A percentile compares a stretch with the other conserved stretches of the same genome.
These are phyloP conservation scores for Cephalopterus ornatus DNA, from an alignment of 2,113 vertebrate species.

Conservation along the genomic window DNA sequence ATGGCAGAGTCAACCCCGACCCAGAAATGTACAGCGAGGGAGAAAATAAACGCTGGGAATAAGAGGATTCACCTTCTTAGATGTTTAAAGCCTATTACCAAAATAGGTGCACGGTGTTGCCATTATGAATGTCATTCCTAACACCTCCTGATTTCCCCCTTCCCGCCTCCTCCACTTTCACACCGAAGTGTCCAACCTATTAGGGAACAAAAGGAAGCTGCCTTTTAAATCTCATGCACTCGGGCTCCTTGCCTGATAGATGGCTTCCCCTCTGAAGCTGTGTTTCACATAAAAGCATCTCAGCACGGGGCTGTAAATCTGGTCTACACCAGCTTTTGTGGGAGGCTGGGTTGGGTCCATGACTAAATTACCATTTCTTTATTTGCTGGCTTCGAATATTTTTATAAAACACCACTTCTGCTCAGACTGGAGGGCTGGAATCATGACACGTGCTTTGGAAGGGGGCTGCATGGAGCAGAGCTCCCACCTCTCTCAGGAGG, in stretches of 20 bases:
- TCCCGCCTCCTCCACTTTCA: slow-evolving; percentile 39
- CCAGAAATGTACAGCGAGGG: slow-evolving; percentile 42
- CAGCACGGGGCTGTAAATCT: slow-evolving; percentile 71
- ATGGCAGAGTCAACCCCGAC: neutral
- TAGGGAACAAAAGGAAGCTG: slow-evolving; percentile 74
- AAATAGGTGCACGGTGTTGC: slow-evolving; percentile 56
- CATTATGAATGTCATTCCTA: slow-evolving; percentile 57
- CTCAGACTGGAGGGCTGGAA: neutral
- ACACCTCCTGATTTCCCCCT: slow-evolving; percentile 64
- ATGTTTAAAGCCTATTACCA: slow-evolving; percentile 73
- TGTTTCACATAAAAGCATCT: slow-evolving; percentile 72
- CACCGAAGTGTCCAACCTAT: slow-evolving; percentile 68
- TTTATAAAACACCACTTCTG: no score
- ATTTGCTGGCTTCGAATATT: neutral
- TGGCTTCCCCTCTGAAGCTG: slow-evolving; percentile 67
- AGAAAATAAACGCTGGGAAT: slow-evolving; percentile 20
- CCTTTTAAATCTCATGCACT: slow-evolving; percentile 74
- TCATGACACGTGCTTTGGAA: accelerated
- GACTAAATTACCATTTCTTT: slow-evolving; percentile 69
- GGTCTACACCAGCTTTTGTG: slow-evolving; percentile 70
- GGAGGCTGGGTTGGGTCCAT: slow-evolving; percentile 40
- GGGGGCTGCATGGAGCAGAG: neutral
- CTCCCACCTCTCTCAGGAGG: accelerated
- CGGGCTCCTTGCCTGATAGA: slow-evolving; percentile 66
- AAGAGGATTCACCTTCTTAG: slow-evolving; percentile 68